Conservation (phyloP, 2,797 vertebrate genomes). For the Fundulus diaphanus region DNA sequence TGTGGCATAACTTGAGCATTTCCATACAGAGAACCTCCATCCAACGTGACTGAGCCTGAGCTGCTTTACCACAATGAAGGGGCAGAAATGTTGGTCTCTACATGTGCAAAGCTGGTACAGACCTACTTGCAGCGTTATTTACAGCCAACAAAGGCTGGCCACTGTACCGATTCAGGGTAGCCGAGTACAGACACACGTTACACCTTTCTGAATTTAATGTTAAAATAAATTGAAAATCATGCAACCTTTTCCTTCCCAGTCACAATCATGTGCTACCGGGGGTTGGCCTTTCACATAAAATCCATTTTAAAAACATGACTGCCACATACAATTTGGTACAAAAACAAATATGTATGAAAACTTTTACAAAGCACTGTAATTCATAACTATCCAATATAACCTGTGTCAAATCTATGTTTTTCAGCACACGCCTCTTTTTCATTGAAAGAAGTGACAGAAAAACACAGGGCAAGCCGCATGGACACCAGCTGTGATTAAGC, state of each 20-base stretch:
- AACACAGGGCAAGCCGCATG: conserved; percentile 49
- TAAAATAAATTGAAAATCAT: not conserved
- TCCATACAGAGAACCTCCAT: not conserved
- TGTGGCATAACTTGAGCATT: not conserved
- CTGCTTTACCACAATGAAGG: not conserved
- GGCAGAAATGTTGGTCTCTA: not conserved
- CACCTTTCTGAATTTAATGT: not conserved
- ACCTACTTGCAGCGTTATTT: not conserved
- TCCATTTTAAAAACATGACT: not conserved
- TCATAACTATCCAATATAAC: conserved; percentile 10
- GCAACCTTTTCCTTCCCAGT: not conserved
- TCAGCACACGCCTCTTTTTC: conserved; percentile 31
- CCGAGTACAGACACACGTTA: not conserved
- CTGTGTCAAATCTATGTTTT: conserved; percentile 19
- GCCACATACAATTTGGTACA: not conserved
- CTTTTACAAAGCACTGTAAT: not conserved
- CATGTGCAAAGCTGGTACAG: not conserved
- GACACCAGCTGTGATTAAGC: conserved; percentile 73
- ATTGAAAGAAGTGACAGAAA: conserved; percentile 34
- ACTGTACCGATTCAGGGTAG: not conserved
- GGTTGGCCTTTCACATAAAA: not conserved
- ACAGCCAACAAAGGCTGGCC: not conserved
- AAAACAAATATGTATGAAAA: not conserved
- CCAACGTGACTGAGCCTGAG: not conserved
- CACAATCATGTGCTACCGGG: not conserved